Percentiles rank a stretch among this genome's conserved stretches.
Conservation (phyloP, 30 jellyfish, hydroid and myxozoan species). For the Clytia hemisphaerica region DNA sequence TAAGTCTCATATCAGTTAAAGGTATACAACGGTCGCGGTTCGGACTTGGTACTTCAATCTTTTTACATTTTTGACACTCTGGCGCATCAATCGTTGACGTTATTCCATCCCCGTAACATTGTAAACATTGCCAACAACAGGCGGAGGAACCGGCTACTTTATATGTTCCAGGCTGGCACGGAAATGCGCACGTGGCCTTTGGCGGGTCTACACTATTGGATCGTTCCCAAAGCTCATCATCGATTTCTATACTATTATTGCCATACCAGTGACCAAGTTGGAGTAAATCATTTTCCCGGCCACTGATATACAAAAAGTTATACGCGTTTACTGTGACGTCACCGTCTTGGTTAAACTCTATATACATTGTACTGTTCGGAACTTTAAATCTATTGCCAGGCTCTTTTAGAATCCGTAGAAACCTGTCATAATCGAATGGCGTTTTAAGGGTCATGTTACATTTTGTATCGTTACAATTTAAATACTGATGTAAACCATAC, state of each 20-base stretch:
- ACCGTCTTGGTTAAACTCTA: constrained; percentile 50
- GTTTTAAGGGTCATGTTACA: neutral
- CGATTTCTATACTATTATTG: constrained; percentile 1
- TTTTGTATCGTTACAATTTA: neutral
- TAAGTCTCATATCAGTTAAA: constrained; percentile 21
- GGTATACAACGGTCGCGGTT: constrained; percentile 48
- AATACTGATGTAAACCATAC: constrained; percentile 39
- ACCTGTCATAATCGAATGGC: constrained; percentile 6
- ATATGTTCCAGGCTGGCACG: constrained; percentile 75
- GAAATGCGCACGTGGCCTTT: constrained; percentile 53
- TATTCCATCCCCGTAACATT: constrained; percentile 46
- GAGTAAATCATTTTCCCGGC: neutral
- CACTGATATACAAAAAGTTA: constrained; percentile 1
- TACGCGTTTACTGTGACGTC: constrained; percentile 62
- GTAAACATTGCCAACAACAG: constrained; percentile 85
- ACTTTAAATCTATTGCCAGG: constrained; percentile 29
- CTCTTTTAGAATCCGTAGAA: constrained; percentile 19
- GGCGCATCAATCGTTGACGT: constrained; percentile 26
- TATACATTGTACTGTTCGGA: constrained; percentile 27
- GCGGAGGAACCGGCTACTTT: constrained; percentile 48
- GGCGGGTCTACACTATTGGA: neutral
- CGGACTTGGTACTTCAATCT: constrained; percentile 33
- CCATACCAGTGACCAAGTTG: constrained; percentile 69
- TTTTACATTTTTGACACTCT: constrained; percentile 42
- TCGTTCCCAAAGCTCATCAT: neutral